phyloP scores from a whole-genome alignment of 2,113 vertebrate genomes.

The Pseudolaguvia tuberculata region DNA sequence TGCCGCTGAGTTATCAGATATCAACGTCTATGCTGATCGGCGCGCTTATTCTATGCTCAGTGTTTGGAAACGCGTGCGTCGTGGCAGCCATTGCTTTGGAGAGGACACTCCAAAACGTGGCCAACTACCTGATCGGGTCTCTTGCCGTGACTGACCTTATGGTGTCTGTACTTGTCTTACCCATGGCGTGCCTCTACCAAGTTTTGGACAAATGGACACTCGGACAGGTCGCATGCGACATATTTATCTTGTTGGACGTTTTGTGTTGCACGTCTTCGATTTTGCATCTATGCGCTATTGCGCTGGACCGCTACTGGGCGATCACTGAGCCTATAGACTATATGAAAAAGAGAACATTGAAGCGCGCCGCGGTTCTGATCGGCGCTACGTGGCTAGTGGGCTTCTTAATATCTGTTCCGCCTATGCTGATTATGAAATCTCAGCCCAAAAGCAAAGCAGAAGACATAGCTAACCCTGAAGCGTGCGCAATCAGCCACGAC shows the following conservation, averaged over 20 bases:
- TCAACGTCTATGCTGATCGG: conserved; percentile 81
- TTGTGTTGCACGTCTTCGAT: conserved; percentile 97
- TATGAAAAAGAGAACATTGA: conserved; percentile 89
- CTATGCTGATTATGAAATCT: conserved; percentile 84
- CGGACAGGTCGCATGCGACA: conserved; percentile 87
- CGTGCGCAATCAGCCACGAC: conserved; percentile 89
- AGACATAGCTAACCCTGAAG: conserved; percentile 81
- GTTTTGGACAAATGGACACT: conserved; percentile 94
- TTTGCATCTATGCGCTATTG: conserved; percentile 94
- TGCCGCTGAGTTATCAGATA: conserved; percentile 85
- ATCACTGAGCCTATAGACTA: conserved; percentile 95
- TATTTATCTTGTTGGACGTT: conserved; percentile 93
- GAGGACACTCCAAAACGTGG: conserved; percentile 90
- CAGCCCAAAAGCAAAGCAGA: conserved; percentile 75
- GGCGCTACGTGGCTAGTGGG: conserved; percentile 94
- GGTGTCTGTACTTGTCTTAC: conserved; percentile 96
- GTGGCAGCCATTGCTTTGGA: conserved; percentile 93
- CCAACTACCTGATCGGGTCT: conserved; percentile 95
- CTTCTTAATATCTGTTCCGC: conserved; percentile 92
- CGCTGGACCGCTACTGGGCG: conserved; percentile 95
- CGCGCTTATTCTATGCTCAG: conserved; percentile 85
- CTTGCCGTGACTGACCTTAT: conserved; percentile 93
- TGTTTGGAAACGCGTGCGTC: conserved; percentile 92
- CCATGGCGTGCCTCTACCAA: conserved; percentile 96
- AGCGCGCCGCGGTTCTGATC: conserved; percentile 86